phyloP scores from a whole-genome alignment of 2,113 vertebrate genomes.

The Petaurus breviceps region DNA sequence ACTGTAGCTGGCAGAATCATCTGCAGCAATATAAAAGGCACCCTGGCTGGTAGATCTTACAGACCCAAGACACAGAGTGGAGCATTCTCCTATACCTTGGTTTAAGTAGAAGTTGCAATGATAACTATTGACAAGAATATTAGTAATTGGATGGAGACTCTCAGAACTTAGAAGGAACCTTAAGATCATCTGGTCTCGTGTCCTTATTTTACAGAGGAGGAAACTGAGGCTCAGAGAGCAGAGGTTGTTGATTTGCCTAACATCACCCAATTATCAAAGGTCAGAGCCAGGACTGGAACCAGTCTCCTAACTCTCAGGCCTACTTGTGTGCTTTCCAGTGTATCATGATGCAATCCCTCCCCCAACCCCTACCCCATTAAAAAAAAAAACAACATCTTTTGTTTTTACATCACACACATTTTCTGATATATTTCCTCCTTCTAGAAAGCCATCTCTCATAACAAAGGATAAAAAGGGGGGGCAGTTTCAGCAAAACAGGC shows the following conservation, averaged over 20 bases:
- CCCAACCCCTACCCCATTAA: background rate
- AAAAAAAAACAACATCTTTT: background rate
- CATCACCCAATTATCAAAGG: background rate
- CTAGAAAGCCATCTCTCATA: background rate
- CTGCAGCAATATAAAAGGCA: background rate
- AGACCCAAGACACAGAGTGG: background rate
- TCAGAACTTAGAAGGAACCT: background rate
- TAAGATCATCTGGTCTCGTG: background rate
- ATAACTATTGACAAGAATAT: background rate
- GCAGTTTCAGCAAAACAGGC: background rate
- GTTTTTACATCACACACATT: background rate
- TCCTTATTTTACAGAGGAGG: background rate
- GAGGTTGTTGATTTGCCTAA: background rate
- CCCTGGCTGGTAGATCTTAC: background rate
- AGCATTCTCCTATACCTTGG: background rate
- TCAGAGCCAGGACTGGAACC: background rate
- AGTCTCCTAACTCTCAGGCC: background rate
- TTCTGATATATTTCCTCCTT: background rate
- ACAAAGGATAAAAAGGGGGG: background rate
- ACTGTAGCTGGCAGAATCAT: background rate
- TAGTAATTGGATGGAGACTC: conserved; percentile 6
- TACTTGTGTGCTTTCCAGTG: background rate
- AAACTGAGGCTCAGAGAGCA: background rate
- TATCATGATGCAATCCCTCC: background rate
- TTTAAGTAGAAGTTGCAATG: background rate